These are phyloP conservation scores for Nomada ferruginata DNA, from an alignment of 2,888 invertebrate species.

Conservation along the genomic window DNA sequence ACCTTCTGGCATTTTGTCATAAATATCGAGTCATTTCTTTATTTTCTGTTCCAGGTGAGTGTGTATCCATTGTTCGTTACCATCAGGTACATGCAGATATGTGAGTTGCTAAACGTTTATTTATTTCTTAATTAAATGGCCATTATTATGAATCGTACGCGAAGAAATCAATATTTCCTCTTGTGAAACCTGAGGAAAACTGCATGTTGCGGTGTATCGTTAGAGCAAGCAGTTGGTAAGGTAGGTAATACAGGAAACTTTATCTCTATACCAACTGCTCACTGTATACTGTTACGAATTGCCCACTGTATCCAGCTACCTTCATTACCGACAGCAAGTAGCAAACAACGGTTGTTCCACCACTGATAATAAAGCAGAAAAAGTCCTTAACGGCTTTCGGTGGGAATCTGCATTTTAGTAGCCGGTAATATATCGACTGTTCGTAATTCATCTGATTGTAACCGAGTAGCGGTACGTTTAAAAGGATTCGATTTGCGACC, in stretches of 20 bases:
- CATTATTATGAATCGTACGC: neutral
- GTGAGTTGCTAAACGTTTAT: constrained; percentile 18
- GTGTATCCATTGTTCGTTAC: neutral
- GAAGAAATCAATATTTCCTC: too few relatives aligned
- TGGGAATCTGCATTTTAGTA: neutral
- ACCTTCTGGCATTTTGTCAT: too few relatives aligned
- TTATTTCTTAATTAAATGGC: neutral
- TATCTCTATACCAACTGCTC: too few relatives aligned
- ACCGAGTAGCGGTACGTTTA: neutral
- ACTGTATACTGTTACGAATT: neutral
- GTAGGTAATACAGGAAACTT: too few relatives aligned
- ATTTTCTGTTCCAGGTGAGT: constrained; percentile 49
- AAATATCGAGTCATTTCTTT: neutral
- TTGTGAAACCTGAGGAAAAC: too few relatives aligned
- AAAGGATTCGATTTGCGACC: neutral
- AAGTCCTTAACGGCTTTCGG: too few relatives aligned
- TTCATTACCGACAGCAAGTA: neutral
- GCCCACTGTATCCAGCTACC: neutral
- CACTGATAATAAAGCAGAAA: too few relatives aligned
- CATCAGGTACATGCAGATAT: neutral
- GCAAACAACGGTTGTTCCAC: neutral
- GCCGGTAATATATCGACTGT: neutral
- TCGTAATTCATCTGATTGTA: neutral
- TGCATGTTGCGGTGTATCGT: too few relatives aligned
- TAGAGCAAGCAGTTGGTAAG: too few relatives aligned